Base-by-base conservation (phyloP, 37 sponge, comb jelly and placozoan species). In the Mnemiopsis leidyi region DNA sequence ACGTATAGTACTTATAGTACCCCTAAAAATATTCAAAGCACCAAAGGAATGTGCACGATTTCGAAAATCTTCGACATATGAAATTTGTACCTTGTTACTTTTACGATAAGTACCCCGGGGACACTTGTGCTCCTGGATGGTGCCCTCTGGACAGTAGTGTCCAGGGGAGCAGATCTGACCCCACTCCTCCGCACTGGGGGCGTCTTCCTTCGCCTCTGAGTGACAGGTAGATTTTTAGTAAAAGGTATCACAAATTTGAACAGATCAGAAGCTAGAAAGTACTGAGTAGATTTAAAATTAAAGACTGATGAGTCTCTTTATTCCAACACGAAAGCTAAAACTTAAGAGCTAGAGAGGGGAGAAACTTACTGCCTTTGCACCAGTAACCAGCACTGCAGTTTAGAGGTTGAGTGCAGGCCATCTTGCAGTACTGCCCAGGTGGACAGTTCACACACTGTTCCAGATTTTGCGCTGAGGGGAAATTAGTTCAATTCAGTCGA, bases 91-190 rank as follows among this genome's bases (percentile, higher is more conserved):
- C n/a, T n/a, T n/a, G n/a, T n/a, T n/a, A n/a, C n/a, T n/a, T n/a
- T n/a, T n/a, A n/a, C n/a, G n/a, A n/a, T 82, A 82, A 30, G 82
- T 82, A 30, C 82, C 36, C 7, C 36, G 2, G 7, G 82, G 82
- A 82, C 82, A 82, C 3, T 16, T 3, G 0, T 2, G 18, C 36
- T 2, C 7, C 23, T 82, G 36, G 7, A 82, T 23, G 2, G 82
- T 32, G 9, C 37, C 82, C 32, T 82, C 82, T 35, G 82, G 82
- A 31, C 82, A 82, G 38, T 82, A 82, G 82, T 82, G 82, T 23
- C 82, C 82, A 35, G 36, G 13, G 9, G 23, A 1, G 30, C 82
- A 32, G 9, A 31, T 82, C 82, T 24, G 29, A 23, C 76, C 76
- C 23, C 28, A 73, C 7, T 31, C 38, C 82, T 82, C 82, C 7